Evolutionary conservation across 2,797 vertebrate species (phyloP).

Genomic region (Scolopax bukidnonensis): DNA sequence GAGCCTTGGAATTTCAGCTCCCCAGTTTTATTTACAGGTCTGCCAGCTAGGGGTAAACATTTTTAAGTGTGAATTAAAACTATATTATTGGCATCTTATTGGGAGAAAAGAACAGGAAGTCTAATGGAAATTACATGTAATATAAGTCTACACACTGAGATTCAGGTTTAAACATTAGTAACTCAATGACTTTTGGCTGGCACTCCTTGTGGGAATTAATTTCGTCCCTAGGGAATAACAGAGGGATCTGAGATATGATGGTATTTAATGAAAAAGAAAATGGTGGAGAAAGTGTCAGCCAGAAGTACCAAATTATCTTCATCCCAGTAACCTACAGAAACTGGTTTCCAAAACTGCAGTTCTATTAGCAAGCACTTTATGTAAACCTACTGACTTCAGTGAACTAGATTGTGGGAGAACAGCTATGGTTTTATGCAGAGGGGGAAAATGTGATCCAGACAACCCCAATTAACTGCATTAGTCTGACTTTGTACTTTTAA

Average conservation of each 20-base stretch:
- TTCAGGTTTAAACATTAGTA: neutral
- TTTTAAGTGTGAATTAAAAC: neutral
- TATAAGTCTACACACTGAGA: neutral
- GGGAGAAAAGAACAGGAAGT: neutral
- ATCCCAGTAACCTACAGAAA: neutral
- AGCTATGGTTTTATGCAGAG: neutral
- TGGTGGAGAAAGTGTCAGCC: neutral
- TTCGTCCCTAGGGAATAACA: neutral
- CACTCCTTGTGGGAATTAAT: neutral
- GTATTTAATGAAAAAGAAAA: neutral
- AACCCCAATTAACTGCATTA: neutral
- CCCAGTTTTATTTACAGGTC: neutral
- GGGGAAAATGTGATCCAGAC: neutral
- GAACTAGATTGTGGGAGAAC: neutral
- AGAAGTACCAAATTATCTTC: neutral
- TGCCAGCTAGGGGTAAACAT: neutral
- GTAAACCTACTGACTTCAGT: neutral
- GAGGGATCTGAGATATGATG: neutral
- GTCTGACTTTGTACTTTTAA: neutral
- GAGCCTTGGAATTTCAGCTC: neutral
- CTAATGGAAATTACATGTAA: neutral
- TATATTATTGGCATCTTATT: neutral
- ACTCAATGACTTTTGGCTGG: neutral
- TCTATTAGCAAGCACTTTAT: neutral
- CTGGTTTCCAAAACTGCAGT: neutral